phyloP scores from a whole-genome alignment of 2,113 vertebrate species.

The Rhipidura dahli region DNA sequence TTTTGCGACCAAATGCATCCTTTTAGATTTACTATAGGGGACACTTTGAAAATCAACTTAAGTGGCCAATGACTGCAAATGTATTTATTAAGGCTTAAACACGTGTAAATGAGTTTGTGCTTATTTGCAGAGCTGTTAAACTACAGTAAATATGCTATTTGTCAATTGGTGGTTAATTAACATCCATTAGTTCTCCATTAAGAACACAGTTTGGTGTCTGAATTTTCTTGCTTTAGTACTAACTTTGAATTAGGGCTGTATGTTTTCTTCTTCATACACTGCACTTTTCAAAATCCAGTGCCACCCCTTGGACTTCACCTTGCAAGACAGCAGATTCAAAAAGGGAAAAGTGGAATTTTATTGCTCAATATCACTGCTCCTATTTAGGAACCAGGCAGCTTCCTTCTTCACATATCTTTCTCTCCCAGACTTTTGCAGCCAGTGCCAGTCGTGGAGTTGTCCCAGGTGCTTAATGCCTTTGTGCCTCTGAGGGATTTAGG shows the following conservation, averaged over 20 bases:
- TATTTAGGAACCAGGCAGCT: neutral
- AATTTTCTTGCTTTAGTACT: slow-evolving; percentile 30
- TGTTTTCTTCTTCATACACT: neutral
- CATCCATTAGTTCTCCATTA: slow-evolving; percentile 59
- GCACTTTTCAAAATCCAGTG: neutral
- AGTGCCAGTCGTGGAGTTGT: neutral
- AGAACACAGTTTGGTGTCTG: slow-evolving; percentile 41
- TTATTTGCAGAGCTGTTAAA: slow-evolving; percentile 55
- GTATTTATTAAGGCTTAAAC: slow-evolving; percentile 68
- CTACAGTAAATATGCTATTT: slow-evolving; percentile 57
- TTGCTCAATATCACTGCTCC: neutral
- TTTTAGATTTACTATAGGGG: slow-evolving; percentile 39
- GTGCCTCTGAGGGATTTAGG: neutral
- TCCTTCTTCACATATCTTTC: neutral
- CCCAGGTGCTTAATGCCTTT: neutral
- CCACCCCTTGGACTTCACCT: neutral
- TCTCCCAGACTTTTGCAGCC: neutral
- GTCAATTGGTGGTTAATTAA: slow-evolving; percentile 66
- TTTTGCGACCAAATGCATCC: slow-evolving; percentile 42
- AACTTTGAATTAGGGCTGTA: neutral
- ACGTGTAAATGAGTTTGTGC: slow-evolving; percentile 54
- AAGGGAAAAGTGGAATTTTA: neutral
- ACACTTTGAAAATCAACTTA: slow-evolving; percentile 43
- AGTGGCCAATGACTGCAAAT: slow-evolving; percentile 45
- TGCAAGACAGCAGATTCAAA: neutral